phyloP scores from a whole-genome alignment of 2,888 invertebrate species.

The Omphaloscelis lunosa region DNA sequence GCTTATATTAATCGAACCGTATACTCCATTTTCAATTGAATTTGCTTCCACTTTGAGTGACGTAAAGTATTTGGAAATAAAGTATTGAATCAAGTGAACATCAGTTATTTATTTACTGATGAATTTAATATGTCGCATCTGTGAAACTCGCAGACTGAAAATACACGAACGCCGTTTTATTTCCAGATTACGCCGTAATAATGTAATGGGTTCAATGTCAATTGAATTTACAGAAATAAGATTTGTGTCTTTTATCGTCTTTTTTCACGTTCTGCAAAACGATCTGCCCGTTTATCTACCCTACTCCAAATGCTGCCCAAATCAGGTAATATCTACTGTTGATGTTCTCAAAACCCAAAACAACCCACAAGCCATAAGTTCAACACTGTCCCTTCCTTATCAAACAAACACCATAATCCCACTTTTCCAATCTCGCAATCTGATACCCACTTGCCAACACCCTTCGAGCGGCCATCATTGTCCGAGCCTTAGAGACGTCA shows the following conservation, averaged over 20 bases:
- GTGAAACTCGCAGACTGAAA: conserved; percentile 10
- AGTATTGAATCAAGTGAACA: conserved; percentile 4
- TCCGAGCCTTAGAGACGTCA: conserved; percentile 25
- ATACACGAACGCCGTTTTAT: conserved; percentile 10
- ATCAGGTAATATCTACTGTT: conserved; percentile 13
- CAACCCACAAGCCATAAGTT: conserved; percentile 13
- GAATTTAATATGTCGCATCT: background rate
- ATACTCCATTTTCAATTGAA: conserved; percentile 17
- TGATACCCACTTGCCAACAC: conserved; percentile 46
- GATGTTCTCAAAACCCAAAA: conserved; percentile 17
- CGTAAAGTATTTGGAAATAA: background rate
- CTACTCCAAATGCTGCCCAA: background rate
- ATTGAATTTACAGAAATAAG: conserved; percentile 16
- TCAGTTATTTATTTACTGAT: conserved; percentile 3
- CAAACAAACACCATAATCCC: conserved; percentile 42
- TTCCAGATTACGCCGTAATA: conserved; percentile 7
- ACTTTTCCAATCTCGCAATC: conserved; percentile 53
- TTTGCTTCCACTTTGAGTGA: conserved; percentile 9
- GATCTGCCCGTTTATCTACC: background rate
- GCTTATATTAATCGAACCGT: conserved; percentile 9
- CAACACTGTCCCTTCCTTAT: conserved; percentile 43
- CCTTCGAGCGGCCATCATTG: conserved; percentile 22
- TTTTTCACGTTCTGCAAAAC: background rate
- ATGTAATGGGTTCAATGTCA: conserved; percentile 40
- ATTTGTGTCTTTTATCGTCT: background rate